These are phyloP conservation scores for Actinernus sp. DNA, from an alignment of 92 coral and sea anemone genomes.

Conservation along the genomic window DNA sequence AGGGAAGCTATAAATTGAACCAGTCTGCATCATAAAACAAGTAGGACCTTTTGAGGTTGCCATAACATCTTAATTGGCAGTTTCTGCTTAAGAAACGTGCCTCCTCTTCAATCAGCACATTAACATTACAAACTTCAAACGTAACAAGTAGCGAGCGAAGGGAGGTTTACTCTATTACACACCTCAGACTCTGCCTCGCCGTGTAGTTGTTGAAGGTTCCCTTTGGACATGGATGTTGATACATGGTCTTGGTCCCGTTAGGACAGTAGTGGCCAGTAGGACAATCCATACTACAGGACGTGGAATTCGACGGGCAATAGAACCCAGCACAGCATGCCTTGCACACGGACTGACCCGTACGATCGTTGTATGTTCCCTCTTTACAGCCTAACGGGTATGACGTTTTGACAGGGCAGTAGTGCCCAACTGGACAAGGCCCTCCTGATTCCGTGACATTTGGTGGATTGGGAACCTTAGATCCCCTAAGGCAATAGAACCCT, in stretches of 20 bases:
- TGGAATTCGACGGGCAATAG: conserved; percentile 90
- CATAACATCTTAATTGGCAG: too few species aligned
- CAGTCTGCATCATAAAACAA: too few species aligned
- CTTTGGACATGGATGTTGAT: conserved; percentile 85
- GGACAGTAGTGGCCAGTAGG: conserved; percentile 94
- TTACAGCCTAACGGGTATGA: conserved; percentile 89
- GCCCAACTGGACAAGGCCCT: conserved; percentile 98
- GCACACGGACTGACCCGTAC: conserved; percentile 93
- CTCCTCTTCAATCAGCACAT: too few species aligned
- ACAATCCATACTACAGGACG: conserved; percentile 79
- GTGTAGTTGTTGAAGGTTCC: conserved; percentile 91
- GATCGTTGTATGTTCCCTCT: conserved; percentile 91
- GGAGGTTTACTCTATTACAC: too few species aligned
- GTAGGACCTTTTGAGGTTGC: too few species aligned
- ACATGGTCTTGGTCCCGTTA: conserved; percentile 73
- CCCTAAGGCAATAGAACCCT: conserved; percentile 92
- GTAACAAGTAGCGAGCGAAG: too few species aligned
- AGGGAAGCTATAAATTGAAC: too few species aligned
- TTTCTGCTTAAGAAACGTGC: too few species aligned
- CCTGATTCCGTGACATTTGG: conserved; percentile 86
- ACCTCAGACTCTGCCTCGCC: conserved; percentile 67
- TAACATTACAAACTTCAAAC: too few species aligned
- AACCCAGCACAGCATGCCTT: conserved; percentile 86
- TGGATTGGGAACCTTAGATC: conserved; percentile 90
- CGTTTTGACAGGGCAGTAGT: conserved; percentile 87